phyloP scores from a whole-genome alignment of 1,140 invertebrate genomes.

The Eurytemora carolleeae region DNA sequence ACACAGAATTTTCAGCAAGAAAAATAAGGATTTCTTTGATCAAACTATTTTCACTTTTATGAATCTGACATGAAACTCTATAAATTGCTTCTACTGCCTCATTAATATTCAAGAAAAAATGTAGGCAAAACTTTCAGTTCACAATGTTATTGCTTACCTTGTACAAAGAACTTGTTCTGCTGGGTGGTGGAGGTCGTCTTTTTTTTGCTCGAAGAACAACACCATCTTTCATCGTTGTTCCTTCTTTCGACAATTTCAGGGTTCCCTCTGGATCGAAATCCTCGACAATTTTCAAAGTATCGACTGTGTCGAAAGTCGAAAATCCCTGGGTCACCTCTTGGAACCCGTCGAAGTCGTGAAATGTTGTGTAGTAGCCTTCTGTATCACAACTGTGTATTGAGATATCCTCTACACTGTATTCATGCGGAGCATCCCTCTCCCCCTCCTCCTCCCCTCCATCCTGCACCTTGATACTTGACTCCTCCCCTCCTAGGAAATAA shows the following conservation, averaged over 20 bases:
- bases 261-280: too few species aligned
- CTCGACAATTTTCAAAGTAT: too few species aligned
- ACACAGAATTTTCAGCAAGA: too few species aligned
- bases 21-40: too few species aligned
- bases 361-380: not conserved
- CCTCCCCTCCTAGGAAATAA: too few species aligned
- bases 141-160: not conserved
- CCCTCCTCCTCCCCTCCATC: not conserved
- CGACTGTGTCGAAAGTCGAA: not conserved
- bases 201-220: slow-evolving; percentile 8
- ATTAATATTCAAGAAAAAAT: too few species aligned
- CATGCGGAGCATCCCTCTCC: not conserved
- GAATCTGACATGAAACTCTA: too few species aligned
- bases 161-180: not conserved
- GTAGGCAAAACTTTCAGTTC: too few species aligned
- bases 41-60: too few species aligned
- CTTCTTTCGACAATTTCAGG: too few species aligned
- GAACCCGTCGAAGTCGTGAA: slow-evolving; percentile 3
- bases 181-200: not conserved
- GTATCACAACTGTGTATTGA: slow-evolving; percentile 14
- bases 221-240: not conserved
- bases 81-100: too few species aligned
- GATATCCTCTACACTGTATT: slow-evolving; percentile 39
- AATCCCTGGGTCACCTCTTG: not conserved
- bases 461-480: too few species aligned